Base-by-base conservation (phyloP, 2,113 vertebrate species). In the Xiphophorus couchianus region DNA sequence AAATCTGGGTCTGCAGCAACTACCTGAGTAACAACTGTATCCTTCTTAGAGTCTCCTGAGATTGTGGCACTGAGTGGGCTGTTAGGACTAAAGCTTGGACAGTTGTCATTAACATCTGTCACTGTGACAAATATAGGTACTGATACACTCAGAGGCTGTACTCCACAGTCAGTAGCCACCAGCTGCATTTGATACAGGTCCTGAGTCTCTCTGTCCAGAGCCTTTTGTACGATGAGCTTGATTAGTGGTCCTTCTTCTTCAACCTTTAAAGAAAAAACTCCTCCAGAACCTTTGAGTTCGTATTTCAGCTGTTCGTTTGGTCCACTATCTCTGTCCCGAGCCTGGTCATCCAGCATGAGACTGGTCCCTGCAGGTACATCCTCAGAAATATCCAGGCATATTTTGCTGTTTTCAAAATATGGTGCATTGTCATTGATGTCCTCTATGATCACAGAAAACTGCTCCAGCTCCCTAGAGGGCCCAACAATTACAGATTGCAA, bases 351-450 rank as follows among this genome's bases (percentile, higher is more conserved):
- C 71, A 95, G 19, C 22, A 81, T 84, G 30, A 94, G 86, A 68
- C 82, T 83, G 13, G 83, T 86, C 37, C 94, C 93, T 1, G 89
- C 77, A 8, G 60, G 28, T 28, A 75, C 81, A 22, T 95, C 90
- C 83, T 95, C 95, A 61, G 92, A 78, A 65, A 95, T 74, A 39
- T 28, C 86, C 30, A 95, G 78, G 62, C 64, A 73, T 67, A 95
- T 94, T 78, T 90, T 84, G 54, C 31, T 82, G 37, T 83, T 93
- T 74, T 91, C 86, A 86, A 95, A 95, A 84, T 69, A 62, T 39
- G 94, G 95, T 10, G 71, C 63, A 63, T 95, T 95, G 88, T 95
- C 95, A 82, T 95, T 95, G 75, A 95, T 87, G 84, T 95, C 94
- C 64, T 93, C 86, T 67, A 95, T 78, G 65, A 88, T 85, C 73